Percentiles rank a stretch among this genome's conserved stretches.
Conservation (phyloP, 2,797 vertebrate genomes). For the Etheostoma nigrum region DNA sequence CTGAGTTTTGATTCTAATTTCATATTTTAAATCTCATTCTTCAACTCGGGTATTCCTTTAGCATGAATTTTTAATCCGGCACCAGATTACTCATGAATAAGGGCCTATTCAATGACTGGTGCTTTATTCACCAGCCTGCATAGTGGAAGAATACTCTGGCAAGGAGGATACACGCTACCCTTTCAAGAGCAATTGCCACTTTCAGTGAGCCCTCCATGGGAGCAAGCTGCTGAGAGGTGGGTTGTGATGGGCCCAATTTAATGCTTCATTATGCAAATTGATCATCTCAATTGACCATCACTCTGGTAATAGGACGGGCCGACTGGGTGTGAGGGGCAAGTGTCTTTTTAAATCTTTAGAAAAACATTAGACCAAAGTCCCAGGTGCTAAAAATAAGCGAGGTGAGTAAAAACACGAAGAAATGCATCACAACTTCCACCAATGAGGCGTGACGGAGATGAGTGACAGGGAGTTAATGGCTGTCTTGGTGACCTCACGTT, state of each 20-base stretch:
- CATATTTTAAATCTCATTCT: slow-evolving; percentile 36
- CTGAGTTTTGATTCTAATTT: slow-evolving; percentile 25
- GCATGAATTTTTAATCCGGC: slow-evolving; percentile 51
- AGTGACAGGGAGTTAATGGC: slow-evolving; percentile 75
- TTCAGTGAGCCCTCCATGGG: slow-evolving; percentile 72
- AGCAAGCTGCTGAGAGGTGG: slow-evolving; percentile 78
- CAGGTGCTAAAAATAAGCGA: slow-evolving; percentile 78
- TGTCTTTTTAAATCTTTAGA: slow-evolving; percentile 75
- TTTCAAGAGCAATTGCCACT: slow-evolving; percentile 80
- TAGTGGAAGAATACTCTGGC: slow-evolving; percentile 67
- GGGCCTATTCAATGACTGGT: slow-evolving; percentile 62
- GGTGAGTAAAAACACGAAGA: slow-evolving; percentile 71
- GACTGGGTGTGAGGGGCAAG: slow-evolving; percentile 63
- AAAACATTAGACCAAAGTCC: slow-evolving; percentile 76
- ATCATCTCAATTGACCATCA: slow-evolving; percentile 90
- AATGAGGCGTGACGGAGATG: slow-evolving; percentile 75
- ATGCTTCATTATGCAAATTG: slow-evolving; percentile 91
- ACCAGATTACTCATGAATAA: slow-evolving; percentile 72
- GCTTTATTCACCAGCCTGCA: slow-evolving; percentile 59
- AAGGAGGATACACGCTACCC: slow-evolving; percentile 70
- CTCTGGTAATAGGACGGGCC: slow-evolving; percentile 81
- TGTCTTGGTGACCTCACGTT: slow-evolving; percentile 67
- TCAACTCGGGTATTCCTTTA: slow-evolving; percentile 42
- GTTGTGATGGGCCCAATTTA: slow-evolving; percentile 86
- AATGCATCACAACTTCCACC: slow-evolving; percentile 68